These are phyloP conservation scores for Bombus impatiens DNA, from an alignment of 1,140 invertebrate genomes.

Conservation along the genomic window DNA sequence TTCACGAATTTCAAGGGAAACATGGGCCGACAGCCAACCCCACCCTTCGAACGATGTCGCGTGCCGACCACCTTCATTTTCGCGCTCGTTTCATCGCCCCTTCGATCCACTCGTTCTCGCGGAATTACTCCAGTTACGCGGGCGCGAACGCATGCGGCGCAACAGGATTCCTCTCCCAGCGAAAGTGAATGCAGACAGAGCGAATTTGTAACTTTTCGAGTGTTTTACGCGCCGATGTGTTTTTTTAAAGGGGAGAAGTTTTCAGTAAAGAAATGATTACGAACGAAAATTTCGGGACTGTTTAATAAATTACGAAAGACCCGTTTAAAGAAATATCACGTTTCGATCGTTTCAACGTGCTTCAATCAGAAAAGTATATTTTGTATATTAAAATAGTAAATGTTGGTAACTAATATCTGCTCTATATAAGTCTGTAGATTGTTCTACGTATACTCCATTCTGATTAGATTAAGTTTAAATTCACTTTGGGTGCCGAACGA, in stretches of 20 bases:
- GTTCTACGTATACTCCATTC: no score
- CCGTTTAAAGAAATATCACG: no score
- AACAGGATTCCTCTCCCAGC: slow-evolving; percentile 19
- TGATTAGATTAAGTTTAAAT: no score
- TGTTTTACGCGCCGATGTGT: background rate
- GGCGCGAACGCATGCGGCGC: background rate
- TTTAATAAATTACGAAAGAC: no score
- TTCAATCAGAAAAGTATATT: no score
- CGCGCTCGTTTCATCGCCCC: background rate
- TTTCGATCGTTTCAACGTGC: no score
- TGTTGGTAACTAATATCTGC: no score
- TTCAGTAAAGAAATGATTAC: no score
- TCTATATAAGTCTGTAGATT: no score
- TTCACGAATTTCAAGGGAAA: slow-evolving; percentile 41
- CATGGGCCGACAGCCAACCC: background rate
- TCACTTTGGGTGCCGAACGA: no score
- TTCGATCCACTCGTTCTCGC: slow-evolving; percentile 1
- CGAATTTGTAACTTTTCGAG: background rate
- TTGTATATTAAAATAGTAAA: no score
- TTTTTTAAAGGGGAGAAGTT: background rate
- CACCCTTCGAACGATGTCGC: slow-evolving; percentile 12
- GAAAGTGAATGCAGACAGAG: background rate
- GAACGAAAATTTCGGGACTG: no score
- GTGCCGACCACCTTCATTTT: slow-evolving; percentile 31
- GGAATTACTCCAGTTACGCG: slow-evolving; percentile 29